phyloP scores from a whole-genome alignment of 2,113 vertebrate species.

The Oceanodroma tethys region DNA sequence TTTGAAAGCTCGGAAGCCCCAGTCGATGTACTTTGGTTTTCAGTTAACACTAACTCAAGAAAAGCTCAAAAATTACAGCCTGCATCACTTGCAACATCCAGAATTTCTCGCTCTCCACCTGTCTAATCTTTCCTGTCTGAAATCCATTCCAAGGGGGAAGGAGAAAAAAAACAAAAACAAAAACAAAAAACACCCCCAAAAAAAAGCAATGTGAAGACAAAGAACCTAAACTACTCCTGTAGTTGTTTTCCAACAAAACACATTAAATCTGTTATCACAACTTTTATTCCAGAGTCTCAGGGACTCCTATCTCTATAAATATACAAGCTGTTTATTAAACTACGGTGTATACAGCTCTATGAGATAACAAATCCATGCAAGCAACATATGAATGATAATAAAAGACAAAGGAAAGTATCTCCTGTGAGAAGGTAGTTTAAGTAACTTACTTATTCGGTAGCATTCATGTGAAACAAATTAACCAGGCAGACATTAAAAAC shows the following conservation, averaged over 20 bases:
- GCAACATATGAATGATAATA: background rate
- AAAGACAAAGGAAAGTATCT: background rate
- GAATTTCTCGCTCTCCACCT: background rate
- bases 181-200: too few relatives aligned
- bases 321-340: background rate
- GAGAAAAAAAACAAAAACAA: accelerated
- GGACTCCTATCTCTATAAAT: background rate
- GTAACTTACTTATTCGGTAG: background rate
- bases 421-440: background rate
- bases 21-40: background rate
- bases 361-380: background rate
- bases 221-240: background rate
- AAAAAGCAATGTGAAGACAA: background rate
- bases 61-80: background rate
- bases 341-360: too few relatives aligned
- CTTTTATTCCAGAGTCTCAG: background rate
- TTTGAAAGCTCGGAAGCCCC: background rate
- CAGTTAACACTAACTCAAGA: background rate
- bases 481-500: background rate
- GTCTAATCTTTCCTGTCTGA: background rate
- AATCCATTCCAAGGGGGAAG: background rate
- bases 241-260: background rate
- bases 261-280: background rate
- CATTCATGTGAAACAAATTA: slow-evolving; percentile 4
- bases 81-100: background rate